phyloP scores from a whole-genome alignment of 2,113 vertebrate genomes.

The Elephas maximus region DNA sequence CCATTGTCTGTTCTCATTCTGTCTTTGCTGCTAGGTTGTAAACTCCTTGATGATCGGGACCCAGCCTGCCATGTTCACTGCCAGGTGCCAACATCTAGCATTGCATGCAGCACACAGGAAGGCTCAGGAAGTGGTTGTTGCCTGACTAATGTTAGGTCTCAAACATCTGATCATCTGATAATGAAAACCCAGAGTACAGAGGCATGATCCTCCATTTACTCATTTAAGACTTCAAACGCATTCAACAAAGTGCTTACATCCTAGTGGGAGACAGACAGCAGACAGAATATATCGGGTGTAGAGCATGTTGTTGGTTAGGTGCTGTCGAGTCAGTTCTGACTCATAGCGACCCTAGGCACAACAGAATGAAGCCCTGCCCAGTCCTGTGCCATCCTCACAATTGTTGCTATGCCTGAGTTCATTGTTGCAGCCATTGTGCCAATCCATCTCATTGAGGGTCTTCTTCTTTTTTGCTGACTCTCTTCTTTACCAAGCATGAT shows the following conservation, averaged over 20 bases:
- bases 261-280: background rate
- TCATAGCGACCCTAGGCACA: too few species aligned
- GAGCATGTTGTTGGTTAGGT: background rate
- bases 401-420: too few species aligned
- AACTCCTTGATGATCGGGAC: background rate
- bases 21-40: background rate
- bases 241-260: background rate
- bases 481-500: too few species aligned
- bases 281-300: background rate
- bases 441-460: too few species aligned
- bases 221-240: background rate
- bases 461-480: too few species aligned
- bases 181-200: background rate
- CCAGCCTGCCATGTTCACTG: background rate
- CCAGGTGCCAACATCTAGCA: background rate
- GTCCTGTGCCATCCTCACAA: too few species aligned
- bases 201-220: background rate
- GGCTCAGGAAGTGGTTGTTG: background rate
- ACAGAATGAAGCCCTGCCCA: too few species aligned
- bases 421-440: too few species aligned
- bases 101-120: background rate
- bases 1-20: background rate
- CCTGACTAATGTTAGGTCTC: background rate
- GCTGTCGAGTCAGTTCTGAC: too few species aligned
- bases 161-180: too few species aligned